Base-by-base conservation (phyloP, 2,797 vertebrate genomes). In the Buphagus erythrorhynchus region DNA sequence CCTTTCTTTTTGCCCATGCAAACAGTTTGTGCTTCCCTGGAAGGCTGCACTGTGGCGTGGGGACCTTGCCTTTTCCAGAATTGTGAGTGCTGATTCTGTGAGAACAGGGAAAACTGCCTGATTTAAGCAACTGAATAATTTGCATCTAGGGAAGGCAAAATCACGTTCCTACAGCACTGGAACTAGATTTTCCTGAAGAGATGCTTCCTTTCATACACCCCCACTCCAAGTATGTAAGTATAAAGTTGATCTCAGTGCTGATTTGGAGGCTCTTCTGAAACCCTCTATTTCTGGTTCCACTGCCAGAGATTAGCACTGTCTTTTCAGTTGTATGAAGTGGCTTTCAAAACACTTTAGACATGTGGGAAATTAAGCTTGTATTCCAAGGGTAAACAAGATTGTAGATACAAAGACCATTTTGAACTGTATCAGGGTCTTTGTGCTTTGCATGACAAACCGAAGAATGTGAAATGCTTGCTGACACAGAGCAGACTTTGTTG, bases 381-480 rank as follows among this genome's bases (percentile, higher is more conserved):
- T 87, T 95, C 71, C 61, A 72, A 79, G 76, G 63, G 87, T 95
- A 97, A 96, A 96, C 94, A 96, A 86, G 84, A 73, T 86, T 83
- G 86, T 73, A 93, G 90, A 81, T 90, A 94, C 95, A 95, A 96
- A 96, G 92, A 51, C 51, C 88, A 58, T 92, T 92, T 76, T 96
- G 84, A 95, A 82, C 83, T 95, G 77, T 82, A 94, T 90, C 74
- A 18, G 74, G 82, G 63, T 67, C 87, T 96, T 97, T 90, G 92
- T 93, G 89, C 86, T 96, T 92, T 96, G 95, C 93, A 96, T 88
- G 76, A 95, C 92, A 95, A 96, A 96, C 93, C 11, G 0, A 95
- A 93, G 95, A 96, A 96, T 96, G 90, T 88, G 93, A 91, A 93
- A 93, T 65, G 86, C 86, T 76, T 88, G 74, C 94, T 92, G 93